These are phyloP conservation scores for Tholera decimalis DNA, from an alignment of 2,888 invertebrate species.

Conservation along the genomic window DNA sequence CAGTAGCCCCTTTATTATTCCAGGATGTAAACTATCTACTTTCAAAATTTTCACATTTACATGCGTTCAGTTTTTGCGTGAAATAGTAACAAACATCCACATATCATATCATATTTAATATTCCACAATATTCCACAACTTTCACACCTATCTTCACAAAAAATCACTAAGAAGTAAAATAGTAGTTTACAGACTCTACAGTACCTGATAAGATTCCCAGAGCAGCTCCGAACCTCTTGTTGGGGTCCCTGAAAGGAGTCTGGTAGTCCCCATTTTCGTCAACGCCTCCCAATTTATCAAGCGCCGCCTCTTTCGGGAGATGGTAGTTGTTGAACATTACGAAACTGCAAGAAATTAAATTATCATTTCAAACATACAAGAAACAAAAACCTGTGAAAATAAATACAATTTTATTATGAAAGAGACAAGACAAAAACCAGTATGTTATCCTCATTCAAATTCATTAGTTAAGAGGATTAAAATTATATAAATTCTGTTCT, in stretches of 20 bases:
- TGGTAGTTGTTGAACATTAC: constrained; percentile 95
- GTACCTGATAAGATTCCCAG: constrained; percentile 95
- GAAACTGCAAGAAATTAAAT: constrained; percentile 86
- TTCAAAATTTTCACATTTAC: too few relatives aligned
- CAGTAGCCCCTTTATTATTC: too few relatives aligned
- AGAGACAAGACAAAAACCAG: neutral
- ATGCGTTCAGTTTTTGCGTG: too few relatives aligned
- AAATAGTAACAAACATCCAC: too few relatives aligned
- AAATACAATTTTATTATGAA: neutral
- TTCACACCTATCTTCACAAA: too few relatives aligned
- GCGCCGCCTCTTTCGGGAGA: constrained; percentile 94
- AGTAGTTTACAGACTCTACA: too few relatives aligned
- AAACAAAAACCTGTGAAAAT: neutral
- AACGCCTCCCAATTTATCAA: constrained; percentile 97
- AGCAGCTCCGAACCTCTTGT: constrained; percentile 96
- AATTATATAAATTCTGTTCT: neutral
- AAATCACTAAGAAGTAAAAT: too few relatives aligned
- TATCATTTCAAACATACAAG: neutral
- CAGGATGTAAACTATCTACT: too few relatives aligned
- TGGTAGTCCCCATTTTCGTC: constrained; percentile 96
- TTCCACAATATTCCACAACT: too few relatives aligned
- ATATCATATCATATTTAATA: too few relatives aligned
- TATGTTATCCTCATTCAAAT: neutral
- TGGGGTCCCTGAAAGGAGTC: constrained; percentile 95
- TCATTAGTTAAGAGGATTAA: neutral